These are phyloP conservation scores for human DNA, from an alignment of 2,113 vertebrate species.

Conservation along the genomic window GRCh38 chr3:191702501-191703000, in stretches of 20 bases:
- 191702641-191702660: not conserved
- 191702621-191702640: not conserved
- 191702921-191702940: not conserved
- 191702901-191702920: not conserved
- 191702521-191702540: not conserved
- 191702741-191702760: not conserved
- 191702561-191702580: not conserved
- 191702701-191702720: not conserved
- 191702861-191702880: not conserved
- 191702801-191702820: not conserved
- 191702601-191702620: not conserved
- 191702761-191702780: not conserved
- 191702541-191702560: not conserved
- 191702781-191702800: not conserved
- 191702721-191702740: not conserved
- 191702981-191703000: not conserved
- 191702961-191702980: not conserved
- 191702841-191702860: not conserved
- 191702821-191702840: not conserved
- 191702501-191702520: not conserved
- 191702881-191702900: not conserved
- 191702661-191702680: not conserved
- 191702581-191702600: not conserved
- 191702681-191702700: rapidly evolving
- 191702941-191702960: not conserved